These are phyloP conservation scores for Hemaris fuciformis DNA, from an alignment of 2,888 invertebrate species.

Conservation along the genomic window DNA sequence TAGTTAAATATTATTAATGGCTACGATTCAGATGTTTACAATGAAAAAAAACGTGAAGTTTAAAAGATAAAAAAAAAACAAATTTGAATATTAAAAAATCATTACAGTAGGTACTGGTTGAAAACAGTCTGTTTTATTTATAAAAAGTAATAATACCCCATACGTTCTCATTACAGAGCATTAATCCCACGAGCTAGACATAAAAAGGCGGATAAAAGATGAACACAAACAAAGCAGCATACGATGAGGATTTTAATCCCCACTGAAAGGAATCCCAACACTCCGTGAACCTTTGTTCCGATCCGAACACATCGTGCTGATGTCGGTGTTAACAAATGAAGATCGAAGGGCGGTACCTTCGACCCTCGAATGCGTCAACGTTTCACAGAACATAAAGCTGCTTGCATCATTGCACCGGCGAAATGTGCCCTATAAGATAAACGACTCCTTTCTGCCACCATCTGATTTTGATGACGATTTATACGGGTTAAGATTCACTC, in stretches of 20 bases:
- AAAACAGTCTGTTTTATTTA: no score
- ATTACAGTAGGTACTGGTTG: no score
- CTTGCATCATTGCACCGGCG: conserved; percentile 63
- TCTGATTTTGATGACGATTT: conserved; percentile 24
- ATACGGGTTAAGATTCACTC: conserved; percentile 8
- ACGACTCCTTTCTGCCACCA: conserved; percentile 34
- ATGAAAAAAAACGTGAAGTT: no score
- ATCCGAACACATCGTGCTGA: neutral
- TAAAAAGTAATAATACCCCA: neutral
- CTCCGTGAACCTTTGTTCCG: neutral
- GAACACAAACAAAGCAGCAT: neutral
- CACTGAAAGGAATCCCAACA: neutral
- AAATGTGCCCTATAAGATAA: conserved; percentile 43
- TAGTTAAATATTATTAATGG: no score
- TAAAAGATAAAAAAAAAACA: no score
- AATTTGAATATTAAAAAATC: no score
- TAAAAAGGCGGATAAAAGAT: neutral
- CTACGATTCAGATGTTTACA: no score
- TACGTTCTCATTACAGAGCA: neutral
- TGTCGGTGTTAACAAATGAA: conserved; percentile 27
- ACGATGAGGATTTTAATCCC: neutral
- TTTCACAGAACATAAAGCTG: conserved; percentile 76
- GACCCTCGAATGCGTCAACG: conserved; percentile 42
- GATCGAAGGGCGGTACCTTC: conserved; percentile 47
- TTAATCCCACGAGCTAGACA: neutral